Evolutionary conservation across 2,888 invertebrate species (phyloP), one percentile per base, ranked within the genome.

Genomic region (Salpingus planirostris): DNA sequence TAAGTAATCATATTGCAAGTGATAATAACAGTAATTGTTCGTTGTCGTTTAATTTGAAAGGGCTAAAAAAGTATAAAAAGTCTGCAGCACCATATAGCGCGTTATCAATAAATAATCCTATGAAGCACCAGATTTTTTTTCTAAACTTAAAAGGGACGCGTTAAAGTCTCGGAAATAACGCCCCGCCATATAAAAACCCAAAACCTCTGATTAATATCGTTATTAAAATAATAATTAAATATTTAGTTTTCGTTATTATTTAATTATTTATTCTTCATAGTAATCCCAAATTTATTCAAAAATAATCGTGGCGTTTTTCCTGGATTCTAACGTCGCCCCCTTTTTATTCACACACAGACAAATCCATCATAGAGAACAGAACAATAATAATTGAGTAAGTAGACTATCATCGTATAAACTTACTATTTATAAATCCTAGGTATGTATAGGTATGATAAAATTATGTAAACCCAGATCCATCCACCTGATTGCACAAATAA

Each of bases 401-500:
- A n/a, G n/a, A n/a, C n/a, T n/a, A n/a, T n/a, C n/a, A n/a, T n/a
- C n/a, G n/a, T n/a, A n/a, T n/a, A n/a, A n/a, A n/a, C n/a, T n/a
- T n/a, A n/a, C n/a, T n/a, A n/a, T n/a, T n/a, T n/a, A n/a, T n/a
- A n/a, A n/a, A n/a, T n/a, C n/a, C n/a, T n/a, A n/a, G n/a, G n/a
- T n/a, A n/a, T n/a, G n/a, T n/a, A n/a, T n/a, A n/a, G n/a, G n/a
- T n/a, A n/a, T 11, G 5, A 23, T 11, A 8, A 7, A 23, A 23
- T 4, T 49, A 50, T 44, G 42, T 25, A 46, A 47, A 50, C 55
- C 54, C 51, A 54, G 48, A 46, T 55, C 54, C 55, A 44, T 52
- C 50, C 54, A 78, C 77, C 77, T 73, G 78, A 82, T 81, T 82
- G 81, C 81, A 82, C 81, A 80, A 79, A 74, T 74, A 80, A 80